Evolutionary conservation across 2,888 invertebrate species (phyloP).

Genomic region (Lagria hirta): DNA sequence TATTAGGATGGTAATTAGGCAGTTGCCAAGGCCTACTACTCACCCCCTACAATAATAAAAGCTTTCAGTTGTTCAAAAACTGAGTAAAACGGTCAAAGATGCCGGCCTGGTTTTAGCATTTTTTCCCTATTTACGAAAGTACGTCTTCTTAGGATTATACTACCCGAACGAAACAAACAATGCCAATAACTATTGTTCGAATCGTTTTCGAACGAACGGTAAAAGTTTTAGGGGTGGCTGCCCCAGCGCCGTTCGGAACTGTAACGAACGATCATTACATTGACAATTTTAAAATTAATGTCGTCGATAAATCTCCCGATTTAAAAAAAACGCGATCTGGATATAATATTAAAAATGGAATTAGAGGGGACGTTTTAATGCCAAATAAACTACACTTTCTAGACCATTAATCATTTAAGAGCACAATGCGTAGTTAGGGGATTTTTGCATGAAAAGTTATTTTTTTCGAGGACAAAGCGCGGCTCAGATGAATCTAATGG

Average conservation of each 20-base stretch:
- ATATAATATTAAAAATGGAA: conserved; percentile 24
- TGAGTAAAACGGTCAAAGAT: too few species aligned
- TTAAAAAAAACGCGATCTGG: conserved; percentile 23
- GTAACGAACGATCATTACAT: conserved; percentile 16
- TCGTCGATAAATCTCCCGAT: conserved; percentile 29
- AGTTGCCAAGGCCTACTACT: too few species aligned
- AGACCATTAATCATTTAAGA: conserved; percentile 45
- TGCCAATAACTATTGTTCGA: conserved; percentile 29
- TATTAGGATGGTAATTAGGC: too few species aligned
- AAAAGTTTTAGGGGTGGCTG: conserved; percentile 19
- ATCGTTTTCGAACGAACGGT: conserved; percentile 14
- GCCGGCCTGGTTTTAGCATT: too few species aligned
- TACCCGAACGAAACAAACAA: conserved; percentile 22
- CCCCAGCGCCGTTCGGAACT: conserved; percentile 13
- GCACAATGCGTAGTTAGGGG: conserved; percentile 41
- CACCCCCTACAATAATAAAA: too few species aligned
- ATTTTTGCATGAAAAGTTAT: conserved; percentile 49
- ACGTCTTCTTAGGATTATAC: too few species aligned
- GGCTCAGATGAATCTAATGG: conserved; percentile 35
- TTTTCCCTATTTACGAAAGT: too few species aligned
- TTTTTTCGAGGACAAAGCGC: conserved; percentile 44
- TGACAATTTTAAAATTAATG: conserved; percentile 29
- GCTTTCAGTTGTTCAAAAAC: too few species aligned
- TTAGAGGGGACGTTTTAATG: conserved; percentile 28
- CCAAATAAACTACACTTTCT: conserved; percentile 40